Evolutionary conservation across 2,888 invertebrate genomes (phyloP).

Genomic region (Noctuana brunneofusca): DNA sequence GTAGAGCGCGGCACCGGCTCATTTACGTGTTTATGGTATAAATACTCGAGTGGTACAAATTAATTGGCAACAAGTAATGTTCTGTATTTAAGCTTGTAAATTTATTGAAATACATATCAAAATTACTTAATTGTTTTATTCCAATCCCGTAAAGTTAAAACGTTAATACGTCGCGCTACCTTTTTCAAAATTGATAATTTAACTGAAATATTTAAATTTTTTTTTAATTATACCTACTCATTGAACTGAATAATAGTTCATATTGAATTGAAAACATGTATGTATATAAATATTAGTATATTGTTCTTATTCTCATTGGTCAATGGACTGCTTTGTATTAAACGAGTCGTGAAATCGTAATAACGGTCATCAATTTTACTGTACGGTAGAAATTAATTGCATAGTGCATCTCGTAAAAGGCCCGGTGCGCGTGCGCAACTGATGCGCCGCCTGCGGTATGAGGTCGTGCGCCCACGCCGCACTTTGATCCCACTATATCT

Average conservation of each 20-base stretch:
- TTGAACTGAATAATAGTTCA: background rate
- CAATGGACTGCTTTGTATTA: constrained; percentile 20
- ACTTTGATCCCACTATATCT: constrained; percentile 78
- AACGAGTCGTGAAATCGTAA: constrained; percentile 28
- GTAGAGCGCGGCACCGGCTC: constrained; percentile 69
- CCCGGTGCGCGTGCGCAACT: constrained; percentile 68
- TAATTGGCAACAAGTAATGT: constrained; percentile 67
- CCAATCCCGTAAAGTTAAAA: constrained; percentile 46
- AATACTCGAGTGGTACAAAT: constrained; percentile 49
- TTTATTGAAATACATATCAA: constrained; percentile 66
- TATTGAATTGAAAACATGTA: too few relatives aligned
- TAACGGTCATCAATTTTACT: constrained; percentile 30
- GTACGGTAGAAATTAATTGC: constrained; percentile 39
- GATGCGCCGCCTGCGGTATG: constrained; percentile 69
- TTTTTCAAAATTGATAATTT: background rate
- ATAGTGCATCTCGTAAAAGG: constrained; percentile 61
- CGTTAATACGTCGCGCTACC: constrained; percentile 7
- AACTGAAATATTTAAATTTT: background rate
- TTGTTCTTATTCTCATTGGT: constrained; percentile 4
- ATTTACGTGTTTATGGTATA: constrained; percentile 48
- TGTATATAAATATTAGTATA: constrained; percentile 11
- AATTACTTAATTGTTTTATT: constrained; percentile 74
- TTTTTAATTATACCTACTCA: background rate
- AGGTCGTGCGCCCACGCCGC: constrained; percentile 79
- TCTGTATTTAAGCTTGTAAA: constrained; percentile 53